These are phyloP conservation scores for Limnephilus auricula DNA, from an alignment of 2,888 invertebrate species.

Conservation along the genomic window DNA sequence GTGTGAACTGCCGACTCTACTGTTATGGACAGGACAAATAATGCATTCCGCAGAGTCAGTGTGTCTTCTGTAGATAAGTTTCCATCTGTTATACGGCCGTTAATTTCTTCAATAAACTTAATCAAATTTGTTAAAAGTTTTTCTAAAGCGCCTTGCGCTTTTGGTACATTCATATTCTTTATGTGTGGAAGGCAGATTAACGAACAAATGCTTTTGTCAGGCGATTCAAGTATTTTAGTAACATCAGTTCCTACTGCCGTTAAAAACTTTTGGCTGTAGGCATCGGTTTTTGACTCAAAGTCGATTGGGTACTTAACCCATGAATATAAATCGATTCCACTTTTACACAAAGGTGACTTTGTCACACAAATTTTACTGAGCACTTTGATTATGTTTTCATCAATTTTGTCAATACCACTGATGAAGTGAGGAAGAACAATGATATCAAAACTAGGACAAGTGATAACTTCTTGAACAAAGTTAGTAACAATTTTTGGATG, in stretches of 20 bases:
- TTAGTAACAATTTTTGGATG: slow-evolving; percentile 79
- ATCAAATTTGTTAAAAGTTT: slow-evolving; percentile 70
- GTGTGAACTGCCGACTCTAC: slow-evolving; percentile 81
- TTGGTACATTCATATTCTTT: slow-evolving; percentile 73
- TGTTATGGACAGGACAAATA: slow-evolving; percentile 78
- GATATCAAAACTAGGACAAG: slow-evolving; percentile 84
- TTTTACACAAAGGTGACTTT: slow-evolving; percentile 81
- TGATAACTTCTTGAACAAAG: slow-evolving; percentile 82
- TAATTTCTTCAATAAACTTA: slow-evolving; percentile 41
- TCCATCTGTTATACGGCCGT: not conserved
- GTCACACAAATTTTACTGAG: slow-evolving; percentile 82
- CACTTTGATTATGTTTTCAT: slow-evolving; percentile 78
- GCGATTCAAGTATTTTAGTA: slow-evolving; percentile 72
- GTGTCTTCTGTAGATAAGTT: slow-evolving; percentile 56
- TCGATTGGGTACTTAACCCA: slow-evolving; percentile 85
- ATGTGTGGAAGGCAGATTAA: slow-evolving; percentile 79
- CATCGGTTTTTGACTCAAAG: slow-evolving; percentile 73
- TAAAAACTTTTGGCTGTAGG: slow-evolving; percentile 73
- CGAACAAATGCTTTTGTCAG: slow-evolving; percentile 74
- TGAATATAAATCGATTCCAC: slow-evolving; percentile 78
- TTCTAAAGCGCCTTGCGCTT: slow-evolving; percentile 71
- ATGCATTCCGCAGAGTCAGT: slow-evolving; percentile 62
- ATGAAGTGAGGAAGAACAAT: slow-evolving; percentile 84
- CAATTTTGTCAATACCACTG: slow-evolving; percentile 78
- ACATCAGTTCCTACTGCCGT: slow-evolving; percentile 70